Evolutionary conservation across 2,797 vertebrate genomes (phyloP).

Genomic region (Coccyzus lansbergi): DNA sequence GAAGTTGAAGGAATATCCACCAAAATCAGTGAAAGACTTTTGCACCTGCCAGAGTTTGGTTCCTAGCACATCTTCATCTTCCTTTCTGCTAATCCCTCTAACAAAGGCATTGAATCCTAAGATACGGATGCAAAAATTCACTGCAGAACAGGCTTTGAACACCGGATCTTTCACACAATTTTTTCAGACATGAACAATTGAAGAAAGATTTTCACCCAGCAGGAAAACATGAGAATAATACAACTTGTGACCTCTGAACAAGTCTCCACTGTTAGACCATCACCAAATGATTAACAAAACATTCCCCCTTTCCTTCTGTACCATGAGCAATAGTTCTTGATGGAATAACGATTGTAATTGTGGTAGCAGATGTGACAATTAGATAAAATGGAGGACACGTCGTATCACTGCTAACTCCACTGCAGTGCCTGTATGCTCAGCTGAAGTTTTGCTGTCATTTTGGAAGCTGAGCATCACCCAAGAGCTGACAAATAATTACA

Average conservation of each 20-base stretch:
- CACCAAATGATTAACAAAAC: neutral
- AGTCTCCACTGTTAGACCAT: neutral
- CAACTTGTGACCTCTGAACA: neutral
- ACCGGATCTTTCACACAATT: neutral
- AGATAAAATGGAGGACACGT: neutral
- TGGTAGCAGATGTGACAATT: slow-evolving; percentile 9
- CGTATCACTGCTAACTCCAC: neutral
- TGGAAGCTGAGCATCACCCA: neutral
- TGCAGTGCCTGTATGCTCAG: neutral
- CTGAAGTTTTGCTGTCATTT: neutral
- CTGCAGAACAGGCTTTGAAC: neutral
- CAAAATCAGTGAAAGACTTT: neutral
- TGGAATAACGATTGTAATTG: slow-evolving; percentile 12
- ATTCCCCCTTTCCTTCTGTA: neutral
- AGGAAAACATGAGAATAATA: neutral
- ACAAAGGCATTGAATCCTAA: neutral
- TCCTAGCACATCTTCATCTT: neutral
- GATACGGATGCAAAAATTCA: neutral
- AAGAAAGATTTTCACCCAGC: neutral
- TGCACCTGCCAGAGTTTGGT: neutral
- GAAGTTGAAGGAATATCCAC: neutral
- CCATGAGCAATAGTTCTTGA: neutral
- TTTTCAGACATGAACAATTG: neutral
- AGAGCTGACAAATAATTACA: neutral
- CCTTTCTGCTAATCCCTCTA: neutral